Base-by-base conservation (phyloP, 2,888 invertebrate species). In the Apotomis betuletana region DNA sequence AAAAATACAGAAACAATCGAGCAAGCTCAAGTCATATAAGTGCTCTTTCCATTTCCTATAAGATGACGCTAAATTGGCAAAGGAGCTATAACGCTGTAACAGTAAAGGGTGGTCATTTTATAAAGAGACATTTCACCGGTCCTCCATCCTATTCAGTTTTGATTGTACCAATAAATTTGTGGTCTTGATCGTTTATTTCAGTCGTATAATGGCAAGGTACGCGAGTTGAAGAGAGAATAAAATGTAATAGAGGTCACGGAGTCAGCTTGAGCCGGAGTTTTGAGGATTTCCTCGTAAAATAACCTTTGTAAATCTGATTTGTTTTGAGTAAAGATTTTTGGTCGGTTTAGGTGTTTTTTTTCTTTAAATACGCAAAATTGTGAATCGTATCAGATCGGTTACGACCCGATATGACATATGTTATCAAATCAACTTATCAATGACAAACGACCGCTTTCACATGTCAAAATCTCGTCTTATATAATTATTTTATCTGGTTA, bases 41-140 rank as follows among this genome's bases (percentile, higher is more conserved):
- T 46, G 38, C 38, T 68, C 54, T 62, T 49, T 61, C 52, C 52
- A 46, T 63, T 70, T 69, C 44, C 44, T 63, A 41, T 52, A 65
- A 70, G 67, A 64, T 68, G 68, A 60, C 15, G 52, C 59, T 12
- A 60, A 70, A 59, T 63, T 74, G 70, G 81, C 72, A 70, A 70
- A 70, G 27, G 27, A 27, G 79, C 80, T 81, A 84, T 82, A 80
- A 81, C 77, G 80, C 75, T 80, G 83, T 83, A 79, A 82, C 78
- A 77, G 78, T 78, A 79, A 81, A 83, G 77, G 78, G 74, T 74
- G 80, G 83, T 78, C 81, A 81, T 85, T 87, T 77, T 71, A 74
- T 75, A 79, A 79, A 80, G 77, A 79, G 75, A 76, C 69, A 73
- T 51, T 74, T 41, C 49, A 27, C 52, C 54, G 65, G 55, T 69